These are phyloP conservation scores for Gadopsis marmoratus DNA, from an alignment of 2,797 vertebrate species.

Conservation along the genomic window DNA sequence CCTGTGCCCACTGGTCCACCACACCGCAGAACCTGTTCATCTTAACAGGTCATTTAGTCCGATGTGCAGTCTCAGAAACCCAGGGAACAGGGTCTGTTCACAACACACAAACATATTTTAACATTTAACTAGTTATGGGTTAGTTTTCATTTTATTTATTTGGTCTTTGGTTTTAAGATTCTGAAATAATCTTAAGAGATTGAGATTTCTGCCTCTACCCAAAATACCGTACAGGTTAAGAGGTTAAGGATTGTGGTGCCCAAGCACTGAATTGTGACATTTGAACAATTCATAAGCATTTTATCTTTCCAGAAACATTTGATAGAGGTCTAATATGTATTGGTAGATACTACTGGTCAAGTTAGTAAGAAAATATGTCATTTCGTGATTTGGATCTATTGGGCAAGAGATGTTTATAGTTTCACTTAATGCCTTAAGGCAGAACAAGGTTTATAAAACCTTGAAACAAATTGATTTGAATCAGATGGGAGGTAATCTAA, in stretches of 20 bases:
- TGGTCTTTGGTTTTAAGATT: not conserved
- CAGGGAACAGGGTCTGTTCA: not conserved
- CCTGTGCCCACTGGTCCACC: slow-evolving; percentile 25
- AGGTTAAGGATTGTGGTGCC: too few relatives aligned
- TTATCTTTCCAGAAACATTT: not conserved
- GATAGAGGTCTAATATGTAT: too few relatives aligned
- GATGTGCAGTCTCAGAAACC: slow-evolving; percentile 1
- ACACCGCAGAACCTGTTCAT: slow-evolving; percentile 8
- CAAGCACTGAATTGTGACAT: not conserved
- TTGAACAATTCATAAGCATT: not conserved
- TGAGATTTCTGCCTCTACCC: not conserved
- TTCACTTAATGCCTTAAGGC: not conserved
- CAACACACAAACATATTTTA: not conserved
- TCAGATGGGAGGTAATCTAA: not conserved
- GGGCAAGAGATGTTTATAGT: not conserved
- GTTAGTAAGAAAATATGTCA: not conserved
- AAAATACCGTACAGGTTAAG: too few relatives aligned
- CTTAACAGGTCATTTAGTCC: slow-evolving; percentile 34
- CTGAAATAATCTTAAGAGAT: too few relatives aligned
- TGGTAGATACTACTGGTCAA: not conserved
- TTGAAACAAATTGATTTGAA: not conserved
- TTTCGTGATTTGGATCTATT: not conserved
- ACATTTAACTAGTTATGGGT: not conserved
- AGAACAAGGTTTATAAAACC: not conserved
- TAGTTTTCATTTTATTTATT: not conserved